phyloP scores from a whole-genome alignment of 2,888 invertebrate species.

The Hybos culiciformis region DNA sequence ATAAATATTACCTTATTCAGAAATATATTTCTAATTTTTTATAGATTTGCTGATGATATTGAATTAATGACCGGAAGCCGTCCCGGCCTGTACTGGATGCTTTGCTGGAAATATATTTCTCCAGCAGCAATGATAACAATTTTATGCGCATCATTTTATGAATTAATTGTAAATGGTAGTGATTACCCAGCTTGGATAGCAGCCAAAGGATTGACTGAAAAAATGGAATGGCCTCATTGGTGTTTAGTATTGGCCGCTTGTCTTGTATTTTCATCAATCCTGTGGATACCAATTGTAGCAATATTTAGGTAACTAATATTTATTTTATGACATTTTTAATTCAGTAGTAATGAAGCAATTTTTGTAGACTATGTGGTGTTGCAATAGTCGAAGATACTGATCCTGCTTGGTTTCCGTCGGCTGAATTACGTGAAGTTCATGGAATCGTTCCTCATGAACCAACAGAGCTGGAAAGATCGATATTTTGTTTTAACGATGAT shows the following conservation, averaged over 20 bases:
- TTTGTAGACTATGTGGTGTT: slow-evolving; percentile 59
- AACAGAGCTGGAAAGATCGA: slow-evolving; percentile 56
- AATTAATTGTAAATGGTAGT: slow-evolving; percentile 65
- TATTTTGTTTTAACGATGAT: slow-evolving; percentile 75
- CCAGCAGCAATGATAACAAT: slow-evolving; percentile 81
- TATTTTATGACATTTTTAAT: neutral
- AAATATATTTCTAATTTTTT: slow-evolving; percentile 14
- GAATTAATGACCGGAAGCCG: slow-evolving; percentile 87
- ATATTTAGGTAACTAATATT: slow-evolving; percentile 50
- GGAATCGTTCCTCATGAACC: slow-evolving; percentile 75
- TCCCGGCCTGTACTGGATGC: slow-evolving; percentile 79
- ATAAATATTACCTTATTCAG: too few relatives aligned
- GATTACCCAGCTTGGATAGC: slow-evolving; percentile 77
- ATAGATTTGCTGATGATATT: slow-evolving; percentile 83
- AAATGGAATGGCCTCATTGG: slow-evolving; percentile 80
- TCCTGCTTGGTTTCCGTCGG: slow-evolving; percentile 84
- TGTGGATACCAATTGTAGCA: slow-evolving; percentile 79
- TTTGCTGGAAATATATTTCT: slow-evolving; percentile 90
- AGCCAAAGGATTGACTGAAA: slow-evolving; percentile 54
- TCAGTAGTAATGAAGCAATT: slow-evolving; percentile 7
- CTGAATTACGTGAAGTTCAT: slow-evolving; percentile 77
- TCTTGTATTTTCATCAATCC: slow-evolving; percentile 62
- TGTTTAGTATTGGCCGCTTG: slow-evolving; percentile 58
- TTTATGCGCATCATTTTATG: slow-evolving; percentile 66
- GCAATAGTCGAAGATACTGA: slow-evolving; percentile 76